These are phyloP conservation scores for Galendromus occidentalis DNA, from an alignment of 1,140 invertebrate species.

Conservation along the genomic window DNA sequence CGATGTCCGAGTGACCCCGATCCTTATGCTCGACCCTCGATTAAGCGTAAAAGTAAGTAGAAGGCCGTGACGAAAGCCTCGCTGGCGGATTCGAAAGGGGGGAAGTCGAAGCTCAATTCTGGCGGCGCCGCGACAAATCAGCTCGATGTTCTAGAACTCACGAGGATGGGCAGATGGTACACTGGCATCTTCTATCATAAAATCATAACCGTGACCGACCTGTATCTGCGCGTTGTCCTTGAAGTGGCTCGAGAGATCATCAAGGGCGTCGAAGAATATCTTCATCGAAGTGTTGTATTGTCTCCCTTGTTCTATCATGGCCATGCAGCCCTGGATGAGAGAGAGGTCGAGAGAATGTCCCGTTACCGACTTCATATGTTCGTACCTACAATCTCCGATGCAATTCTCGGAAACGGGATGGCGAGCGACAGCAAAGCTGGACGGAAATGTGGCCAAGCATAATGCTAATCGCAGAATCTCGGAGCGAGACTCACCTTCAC, in stretches of 20 bases:
- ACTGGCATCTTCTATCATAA: neutral
- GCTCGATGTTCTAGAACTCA: neutral
- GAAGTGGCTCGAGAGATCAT: conserved; percentile 27
- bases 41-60: no score
- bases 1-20: no score
- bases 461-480: no score
- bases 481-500: conserved; percentile 43
- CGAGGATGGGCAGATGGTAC: neutral
- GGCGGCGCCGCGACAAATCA: neutral
- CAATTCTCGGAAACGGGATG: no score
- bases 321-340: conserved; percentile 13
- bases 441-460: no score
- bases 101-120: conserved; percentile 15
- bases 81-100: conserved; percentile 11
- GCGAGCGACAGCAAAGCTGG: no score
- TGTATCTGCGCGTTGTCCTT: conserved; percentile 25
- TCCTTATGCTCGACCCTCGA: no score
- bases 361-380: conserved; percentile 11
- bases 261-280: conserved; percentile 22
- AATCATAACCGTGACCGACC: conserved; percentile 21
- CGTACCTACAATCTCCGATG: neutral
- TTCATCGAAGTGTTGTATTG: conserved; percentile 10
- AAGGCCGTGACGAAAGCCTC: neutral
- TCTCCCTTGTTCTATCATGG: neutral
- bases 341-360: conserved; percentile 15